Evolutionary conservation across 2,888 invertebrate species (phyloP).

Genomic region (Leucophora obtusa): DNA sequence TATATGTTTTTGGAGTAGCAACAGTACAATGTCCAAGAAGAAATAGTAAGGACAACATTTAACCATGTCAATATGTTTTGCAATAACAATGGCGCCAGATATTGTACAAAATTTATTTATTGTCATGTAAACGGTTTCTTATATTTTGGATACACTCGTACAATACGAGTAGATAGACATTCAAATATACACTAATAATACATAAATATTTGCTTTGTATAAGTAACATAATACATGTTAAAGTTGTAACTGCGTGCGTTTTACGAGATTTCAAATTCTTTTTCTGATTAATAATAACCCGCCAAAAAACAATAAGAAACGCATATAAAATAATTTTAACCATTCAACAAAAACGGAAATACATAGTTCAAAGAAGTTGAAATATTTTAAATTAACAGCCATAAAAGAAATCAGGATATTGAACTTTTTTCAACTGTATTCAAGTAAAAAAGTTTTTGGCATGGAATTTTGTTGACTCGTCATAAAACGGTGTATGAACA

Average conservation of each 20-base stretch:
- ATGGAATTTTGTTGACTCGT: conserved; percentile 59
- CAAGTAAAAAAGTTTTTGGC: conserved; percentile 56
- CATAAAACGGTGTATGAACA: conserved; percentile 16
- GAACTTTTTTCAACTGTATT: conserved; percentile 37
- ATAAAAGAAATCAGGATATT: conserved; percentile 58
- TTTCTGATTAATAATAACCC: conserved; percentile 16
- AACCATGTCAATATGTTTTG: conserved; percentile 59
- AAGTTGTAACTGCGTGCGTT: conserved; percentile 10
- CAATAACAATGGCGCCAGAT: conserved; percentile 63
- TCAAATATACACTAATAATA: not conserved
- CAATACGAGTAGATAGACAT: not conserved
- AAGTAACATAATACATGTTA: not conserved
- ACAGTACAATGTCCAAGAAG: not conserved
- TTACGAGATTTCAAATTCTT: not conserved
- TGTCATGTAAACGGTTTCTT: conserved; percentile 57
- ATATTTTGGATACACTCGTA: not conserved
- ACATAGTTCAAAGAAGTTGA: conserved; percentile 11
- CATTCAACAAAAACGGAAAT: not conserved
- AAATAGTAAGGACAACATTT: conserved; percentile 22
- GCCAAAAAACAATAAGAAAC: conserved; percentile 34
- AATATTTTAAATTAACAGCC: conserved; percentile 52
- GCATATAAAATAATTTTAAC: conserved; percentile 1
- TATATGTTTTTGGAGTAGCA: not conserved
- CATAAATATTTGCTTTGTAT: not conserved
- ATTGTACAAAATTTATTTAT: conserved; percentile 64